phyloP scores from a whole-genome alignment of 2,113 vertebrate species.

The cattle (Bos taurus) region DNA sequence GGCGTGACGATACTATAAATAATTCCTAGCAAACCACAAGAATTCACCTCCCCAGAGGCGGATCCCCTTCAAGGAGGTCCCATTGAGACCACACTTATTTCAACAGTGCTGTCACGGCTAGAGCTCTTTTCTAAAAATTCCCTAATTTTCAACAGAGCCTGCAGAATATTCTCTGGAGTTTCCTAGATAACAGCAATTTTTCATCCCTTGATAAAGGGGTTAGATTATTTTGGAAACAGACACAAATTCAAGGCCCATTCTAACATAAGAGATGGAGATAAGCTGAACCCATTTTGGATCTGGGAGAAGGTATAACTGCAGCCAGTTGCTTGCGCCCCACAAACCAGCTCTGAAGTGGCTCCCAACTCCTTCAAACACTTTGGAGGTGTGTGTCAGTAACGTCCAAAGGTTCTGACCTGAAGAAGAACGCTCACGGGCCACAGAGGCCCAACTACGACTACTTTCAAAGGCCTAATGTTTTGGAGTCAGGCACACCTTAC shows the following conservation, averaged over 20 bases:
- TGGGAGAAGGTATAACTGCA: background rate
- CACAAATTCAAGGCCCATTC: background rate
- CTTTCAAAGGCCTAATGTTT: background rate
- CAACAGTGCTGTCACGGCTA: background rate
- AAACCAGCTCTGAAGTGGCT: background rate
- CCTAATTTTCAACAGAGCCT: background rate
- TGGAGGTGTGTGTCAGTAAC: background rate
- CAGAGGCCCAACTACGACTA: background rate
- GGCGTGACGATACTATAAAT: background rate
- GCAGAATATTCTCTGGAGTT: background rate
- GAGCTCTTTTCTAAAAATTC: background rate
- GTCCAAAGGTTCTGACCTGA: background rate
- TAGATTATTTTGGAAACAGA: background rate
- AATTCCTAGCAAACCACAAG: background rate
- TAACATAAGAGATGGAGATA: background rate
- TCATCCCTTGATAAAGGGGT: background rate
- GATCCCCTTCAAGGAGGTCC: background rate
- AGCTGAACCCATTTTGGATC: accelerated
- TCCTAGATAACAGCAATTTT: background rate
- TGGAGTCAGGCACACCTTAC: background rate
- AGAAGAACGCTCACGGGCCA: background rate
- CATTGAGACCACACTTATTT: background rate
- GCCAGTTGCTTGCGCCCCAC: background rate
- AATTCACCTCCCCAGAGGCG: background rate
- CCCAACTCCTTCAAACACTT: background rate